phyloP scores from a whole-genome alignment of 2,888 invertebrate genomes.

The Drosophila pegasa region DNA sequence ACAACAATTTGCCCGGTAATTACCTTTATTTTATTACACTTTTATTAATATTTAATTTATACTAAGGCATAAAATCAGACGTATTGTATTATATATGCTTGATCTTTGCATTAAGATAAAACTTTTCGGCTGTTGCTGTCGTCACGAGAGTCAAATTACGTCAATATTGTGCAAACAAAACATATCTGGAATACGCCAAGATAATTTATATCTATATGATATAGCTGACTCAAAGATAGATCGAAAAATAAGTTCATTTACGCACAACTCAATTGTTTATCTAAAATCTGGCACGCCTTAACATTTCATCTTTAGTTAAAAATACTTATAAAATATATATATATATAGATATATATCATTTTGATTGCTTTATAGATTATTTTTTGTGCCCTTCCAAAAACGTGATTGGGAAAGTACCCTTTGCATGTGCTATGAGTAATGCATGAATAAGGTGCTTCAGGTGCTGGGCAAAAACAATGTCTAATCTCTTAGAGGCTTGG shows the following conservation, averaged over 20 bases:
- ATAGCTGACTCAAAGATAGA: not conserved
- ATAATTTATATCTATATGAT: not conserved
- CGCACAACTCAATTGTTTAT: not conserved
- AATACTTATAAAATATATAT: too few relatives aligned
- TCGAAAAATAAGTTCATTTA: not conserved
- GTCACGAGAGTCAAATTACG: not conserved
- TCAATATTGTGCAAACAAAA: not conserved
- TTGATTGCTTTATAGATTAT: too few relatives aligned
- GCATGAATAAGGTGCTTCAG: conserved; percentile 3
- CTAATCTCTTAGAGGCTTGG: not conserved
- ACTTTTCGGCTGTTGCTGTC: not conserved
- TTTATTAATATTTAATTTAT: not conserved
- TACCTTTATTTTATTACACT: conserved; percentile 43
- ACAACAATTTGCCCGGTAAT: conserved; percentile 46
- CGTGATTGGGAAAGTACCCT: too few relatives aligned
- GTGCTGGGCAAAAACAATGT: conserved; percentile 4
- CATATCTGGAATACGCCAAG: not conserved
- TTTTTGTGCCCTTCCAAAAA: too few relatives aligned
- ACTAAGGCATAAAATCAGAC: not conserved
- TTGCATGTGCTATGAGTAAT: not conserved
- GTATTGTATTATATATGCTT: not conserved
- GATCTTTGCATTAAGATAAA: not conserved
- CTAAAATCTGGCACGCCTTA: not conserved
- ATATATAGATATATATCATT: too few relatives aligned
- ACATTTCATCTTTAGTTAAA: not conserved